Conservation (phyloP, 1,140 invertebrate species). For the Lepidostoma basale region DNA sequence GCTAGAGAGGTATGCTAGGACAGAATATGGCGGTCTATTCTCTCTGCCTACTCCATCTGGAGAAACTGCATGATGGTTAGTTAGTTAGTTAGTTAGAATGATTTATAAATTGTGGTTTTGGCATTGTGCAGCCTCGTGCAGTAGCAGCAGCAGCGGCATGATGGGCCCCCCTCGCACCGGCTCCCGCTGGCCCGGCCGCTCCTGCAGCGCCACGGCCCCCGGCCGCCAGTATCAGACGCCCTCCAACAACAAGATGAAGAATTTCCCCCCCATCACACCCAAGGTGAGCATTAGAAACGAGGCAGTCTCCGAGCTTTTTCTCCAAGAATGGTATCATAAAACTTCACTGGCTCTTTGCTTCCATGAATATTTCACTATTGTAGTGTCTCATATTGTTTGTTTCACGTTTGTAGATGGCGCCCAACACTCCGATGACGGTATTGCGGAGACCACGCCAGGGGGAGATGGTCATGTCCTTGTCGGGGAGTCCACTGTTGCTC, state of each 20-base stretch:
- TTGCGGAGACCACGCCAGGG: slow-evolving; percentile 66
- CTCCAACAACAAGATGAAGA: slow-evolving; percentile 42
- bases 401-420: slow-evolving; percentile 56
- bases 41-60: too few relatives aligned
- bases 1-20: too few relatives aligned
- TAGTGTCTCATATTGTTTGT: slow-evolving; percentile 21
- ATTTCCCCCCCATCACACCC: slow-evolving; percentile 55
- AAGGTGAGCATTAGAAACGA: too few relatives aligned
- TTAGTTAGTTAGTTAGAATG: too few relatives aligned
- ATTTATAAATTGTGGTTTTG: too few relatives aligned
- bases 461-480: slow-evolving; percentile 71
- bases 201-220: slow-evolving; percentile 27
- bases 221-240: slow-evolving; percentile 8
- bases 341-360: too few relatives aligned
- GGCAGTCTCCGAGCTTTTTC: background rate
- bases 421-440: slow-evolving; percentile 65
- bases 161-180: slow-evolving; percentile 5
- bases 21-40: too few relatives aligned
- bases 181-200: background rate
- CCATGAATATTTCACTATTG: background rate
- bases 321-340: background rate
- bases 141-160: background rate
- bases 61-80: too few relatives aligned
- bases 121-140: slow-evolving; percentile 8
- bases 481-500: slow-evolving; percentile 68